A percentile compares a stretch with the other conserved stretches of the same genome.
phyloP scores from a whole-genome alignment of 2,113 vertebrate genomes.

The Nettapus auritus region DNA sequence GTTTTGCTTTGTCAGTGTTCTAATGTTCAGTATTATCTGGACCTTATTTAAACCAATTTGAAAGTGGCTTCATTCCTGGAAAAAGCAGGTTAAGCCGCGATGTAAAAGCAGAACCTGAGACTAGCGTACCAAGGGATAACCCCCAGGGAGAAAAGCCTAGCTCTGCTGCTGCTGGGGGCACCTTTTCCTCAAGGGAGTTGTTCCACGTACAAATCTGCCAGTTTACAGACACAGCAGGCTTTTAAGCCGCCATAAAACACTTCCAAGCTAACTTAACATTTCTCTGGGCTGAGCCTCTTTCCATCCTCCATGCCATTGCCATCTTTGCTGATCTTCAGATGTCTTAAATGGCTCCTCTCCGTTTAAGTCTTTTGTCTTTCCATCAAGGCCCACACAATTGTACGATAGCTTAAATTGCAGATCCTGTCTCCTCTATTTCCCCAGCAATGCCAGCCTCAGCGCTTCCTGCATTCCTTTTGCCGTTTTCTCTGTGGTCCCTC shows the following conservation, averaged over 20 bases:
- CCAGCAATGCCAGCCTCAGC: conserved; percentile 27
- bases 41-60: background rate
- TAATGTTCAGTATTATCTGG: background rate
- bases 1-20: background rate
- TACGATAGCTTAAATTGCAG: background rate
- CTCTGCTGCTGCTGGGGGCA: background rate
- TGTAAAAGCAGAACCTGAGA: background rate
- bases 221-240: background rate
- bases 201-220: background rate
- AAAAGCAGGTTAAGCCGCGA: background rate
- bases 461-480: conserved; percentile 54
- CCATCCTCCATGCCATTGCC: background rate
- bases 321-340: background rate
- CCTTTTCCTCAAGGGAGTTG: background rate
- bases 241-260: background rate
- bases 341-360: background rate
- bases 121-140: background rate
- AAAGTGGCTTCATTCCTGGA: background rate
- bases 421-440: conserved; percentile 16
- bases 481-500: conserved; percentile 44
- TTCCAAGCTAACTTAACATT: background rate
- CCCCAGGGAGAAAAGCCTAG: background rate
- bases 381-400: background rate
- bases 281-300: background rate
- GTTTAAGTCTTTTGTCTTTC: background rate